Evolutionary conservation across 2,113 vertebrate species (phyloP), one percentile per base, ranked within the genome.

Genomic region (Vanacampus margaritifer): DNA sequence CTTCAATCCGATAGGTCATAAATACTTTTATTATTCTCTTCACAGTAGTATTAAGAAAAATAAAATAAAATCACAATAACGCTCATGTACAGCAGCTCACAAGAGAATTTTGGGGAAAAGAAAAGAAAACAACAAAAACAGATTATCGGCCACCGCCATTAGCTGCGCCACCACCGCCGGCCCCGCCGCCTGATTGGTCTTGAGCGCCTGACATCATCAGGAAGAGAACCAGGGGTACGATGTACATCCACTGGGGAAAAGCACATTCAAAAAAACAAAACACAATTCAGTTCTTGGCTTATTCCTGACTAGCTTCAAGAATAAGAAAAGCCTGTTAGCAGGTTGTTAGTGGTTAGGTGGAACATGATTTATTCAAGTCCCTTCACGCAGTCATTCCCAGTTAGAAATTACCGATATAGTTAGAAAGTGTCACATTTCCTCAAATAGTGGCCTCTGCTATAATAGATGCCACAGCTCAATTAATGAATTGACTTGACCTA

Each of bases 131-230:
- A 46, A n/a, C 19, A 69, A 59, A 65, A 61, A 35, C 41, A 59
- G 5, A 35, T 92, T 76, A 92, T 82, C 92, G 89, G 21, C 93
- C 93, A 0, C 93, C 93, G 0, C 93, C 90, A 0, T 90, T 91
- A 10, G 87, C 92, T 0, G 90, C 91, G 0, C 93, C 91, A 0
- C 92, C 91, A 0, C 92, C 91, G 0, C 92, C 91, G 0, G 92
- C 93, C 5, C 94, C 93, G 39, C 94, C 94, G 59, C 94, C 94
- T 1, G 94, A 94, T 11, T 94, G 92, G 7, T 96, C 95, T 2
- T 95, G 95, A 0, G 95, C 94, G 9, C 95, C 95, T 0, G 95
- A 96, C 95, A 97, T 97, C 95, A 97, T 96, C 75, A 97, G 87
- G 87, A 97, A 97, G 62, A 97, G 94, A 74, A 97, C 95, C 0